Conservation (phyloP, 2,888 invertebrate species). For the Drosophila mercatorum region DNA sequence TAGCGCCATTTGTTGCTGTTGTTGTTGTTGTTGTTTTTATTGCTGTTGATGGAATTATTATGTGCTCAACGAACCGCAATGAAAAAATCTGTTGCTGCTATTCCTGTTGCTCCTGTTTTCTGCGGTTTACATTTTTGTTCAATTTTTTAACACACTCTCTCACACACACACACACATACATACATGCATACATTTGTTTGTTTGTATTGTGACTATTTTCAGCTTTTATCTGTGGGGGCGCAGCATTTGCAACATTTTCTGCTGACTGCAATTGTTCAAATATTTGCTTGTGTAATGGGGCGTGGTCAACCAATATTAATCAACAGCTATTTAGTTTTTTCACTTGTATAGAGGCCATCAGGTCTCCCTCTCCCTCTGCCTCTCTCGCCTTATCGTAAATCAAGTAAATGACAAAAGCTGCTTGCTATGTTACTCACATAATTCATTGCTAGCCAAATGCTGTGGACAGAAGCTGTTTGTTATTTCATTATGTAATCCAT, state of each 20-base stretch:
- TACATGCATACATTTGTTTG: too few relatives aligned
- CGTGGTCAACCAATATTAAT: constrained; percentile 57
- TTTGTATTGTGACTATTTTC: constrained; percentile 54
- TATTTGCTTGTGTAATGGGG: constrained; percentile 58
- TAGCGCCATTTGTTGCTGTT: constrained; percentile 29
- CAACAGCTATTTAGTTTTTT: constrained; percentile 47
- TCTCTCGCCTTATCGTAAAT: constrained; percentile 28
- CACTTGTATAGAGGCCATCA: not conserved
- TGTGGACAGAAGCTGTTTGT: constrained; percentile 35
- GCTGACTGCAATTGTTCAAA: constrained; percentile 55
- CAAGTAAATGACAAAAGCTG: constrained; percentile 55
- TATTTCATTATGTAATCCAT: constrained; percentile 46
- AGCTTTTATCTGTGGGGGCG: constrained; percentile 62
- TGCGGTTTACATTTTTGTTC: constrained; percentile 42
- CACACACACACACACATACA: constrained; percentile 23
- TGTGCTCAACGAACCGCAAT: constrained; percentile 78
- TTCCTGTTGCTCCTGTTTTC: constrained; percentile 41
- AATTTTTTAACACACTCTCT: constrained; percentile 54
- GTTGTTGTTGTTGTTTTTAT: constrained; percentile 15
- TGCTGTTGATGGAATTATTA: constrained; percentile 78
- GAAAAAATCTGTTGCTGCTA: constrained; percentile 59
- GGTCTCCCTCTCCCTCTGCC: not conserved
- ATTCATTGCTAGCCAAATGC: constrained; percentile 36
- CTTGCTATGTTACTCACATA: constrained; percentile 44
- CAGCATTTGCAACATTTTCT: constrained; percentile 39